Evolutionary conservation across 1,140 invertebrate species (phyloP).

Genomic region (Hyles euphorbiae): DNA sequence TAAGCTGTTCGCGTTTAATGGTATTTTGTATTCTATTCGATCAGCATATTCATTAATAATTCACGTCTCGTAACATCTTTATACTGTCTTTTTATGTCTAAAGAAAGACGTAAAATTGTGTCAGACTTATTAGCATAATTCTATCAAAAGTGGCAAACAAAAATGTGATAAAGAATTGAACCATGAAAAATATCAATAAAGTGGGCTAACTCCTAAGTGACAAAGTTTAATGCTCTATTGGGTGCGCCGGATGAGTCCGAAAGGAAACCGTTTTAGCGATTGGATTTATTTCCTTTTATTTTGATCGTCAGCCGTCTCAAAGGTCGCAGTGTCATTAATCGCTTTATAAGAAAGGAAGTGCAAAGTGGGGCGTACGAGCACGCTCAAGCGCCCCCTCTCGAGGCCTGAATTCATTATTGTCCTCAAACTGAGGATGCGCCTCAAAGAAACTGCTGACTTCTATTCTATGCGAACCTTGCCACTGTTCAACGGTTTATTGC

Average conservation of each 20-base stretch:
- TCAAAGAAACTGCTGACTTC: conserved; percentile 62
- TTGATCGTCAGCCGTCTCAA: conserved; percentile 39
- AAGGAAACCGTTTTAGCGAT: conserved; percentile 34
- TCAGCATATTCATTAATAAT: background rate
- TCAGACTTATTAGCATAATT: background rate
- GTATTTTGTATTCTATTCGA: no score
- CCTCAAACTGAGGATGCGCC: conserved; percentile 45
- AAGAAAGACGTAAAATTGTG: background rate
- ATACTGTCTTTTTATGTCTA: no score
- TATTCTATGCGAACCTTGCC: conserved; percentile 24
- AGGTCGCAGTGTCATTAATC: conserved; percentile 53
- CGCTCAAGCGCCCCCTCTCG: conserved; percentile 37
- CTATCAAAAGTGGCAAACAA: background rate
- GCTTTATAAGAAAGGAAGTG: conserved; percentile 57
- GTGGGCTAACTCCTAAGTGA: conserved; percentile 8
- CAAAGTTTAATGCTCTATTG: conserved; percentile 19
- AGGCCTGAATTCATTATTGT: conserved; percentile 64
- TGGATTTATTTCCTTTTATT: conserved; percentile 53
- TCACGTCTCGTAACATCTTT: background rate
- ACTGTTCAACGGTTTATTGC: conserved; percentile 43
- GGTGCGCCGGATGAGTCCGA: conserved; percentile 12
- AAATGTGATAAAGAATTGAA: background rate
- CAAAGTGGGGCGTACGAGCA: conserved; percentile 52
- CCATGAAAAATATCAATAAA: conserved; percentile 11
- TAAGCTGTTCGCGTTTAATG: no score